Percentiles rank a stretch among this genome's conserved stretches.
These are phyloP conservation scores for Ophthalmolycus amberensis DNA, from an alignment of 2,113 vertebrate species.

Conservation along the genomic window DNA sequence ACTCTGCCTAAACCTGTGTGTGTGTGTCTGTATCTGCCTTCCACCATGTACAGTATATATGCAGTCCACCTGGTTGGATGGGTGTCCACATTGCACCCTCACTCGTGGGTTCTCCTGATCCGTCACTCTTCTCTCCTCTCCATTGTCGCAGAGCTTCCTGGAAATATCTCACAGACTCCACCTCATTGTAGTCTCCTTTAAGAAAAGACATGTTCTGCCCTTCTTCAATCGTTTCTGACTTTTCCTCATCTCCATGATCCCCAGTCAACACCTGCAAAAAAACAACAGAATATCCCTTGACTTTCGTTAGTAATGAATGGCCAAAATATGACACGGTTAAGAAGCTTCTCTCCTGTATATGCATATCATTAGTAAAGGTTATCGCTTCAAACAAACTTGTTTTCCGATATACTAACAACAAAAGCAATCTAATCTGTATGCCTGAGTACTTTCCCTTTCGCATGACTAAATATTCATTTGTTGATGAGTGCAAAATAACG, in stretches of 20 bases:
- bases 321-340: constrained; percentile 7
- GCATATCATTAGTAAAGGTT: background rate
- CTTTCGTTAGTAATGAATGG: background rate
- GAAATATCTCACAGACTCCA: constrained; percentile 85
- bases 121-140: constrained; percentile 79
- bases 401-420: constrained; percentile 11
- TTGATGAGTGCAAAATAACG: constrained; percentile 21
- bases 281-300: background rate
- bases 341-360: background rate
- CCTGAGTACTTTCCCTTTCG: background rate
- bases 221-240: constrained; percentile 30
- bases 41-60: background rate
- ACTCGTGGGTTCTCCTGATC: constrained; percentile 65
- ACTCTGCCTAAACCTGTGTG: background rate
- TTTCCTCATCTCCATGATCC: constrained; percentile 63
- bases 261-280: constrained; percentile 69
- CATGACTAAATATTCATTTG: background rate
- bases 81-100: constrained; percentile 56
- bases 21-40: background rate
- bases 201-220: constrained; percentile 68
- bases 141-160: constrained; percentile 86
- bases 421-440: background rate
- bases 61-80: constrained; percentile 79
- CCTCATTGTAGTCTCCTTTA: constrained; percentile 83
- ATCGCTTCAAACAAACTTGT: background rate